These are phyloP conservation scores for Hirundichthys speculiger DNA, from an alignment of 2,113 vertebrate genomes.

Conservation along the genomic window DNA sequence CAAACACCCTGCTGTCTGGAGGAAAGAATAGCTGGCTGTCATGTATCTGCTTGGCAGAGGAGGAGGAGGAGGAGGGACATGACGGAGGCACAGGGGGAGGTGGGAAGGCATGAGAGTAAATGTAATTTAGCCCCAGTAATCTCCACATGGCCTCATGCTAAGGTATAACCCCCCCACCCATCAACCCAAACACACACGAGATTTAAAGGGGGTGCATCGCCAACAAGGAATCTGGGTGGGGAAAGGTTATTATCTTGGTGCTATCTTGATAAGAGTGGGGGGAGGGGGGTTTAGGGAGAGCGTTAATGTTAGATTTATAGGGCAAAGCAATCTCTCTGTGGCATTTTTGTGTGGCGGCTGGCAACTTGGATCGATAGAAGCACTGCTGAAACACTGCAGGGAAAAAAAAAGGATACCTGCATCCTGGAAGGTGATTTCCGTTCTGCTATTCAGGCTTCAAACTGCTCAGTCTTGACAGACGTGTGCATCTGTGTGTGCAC, in stretches of 20 bases:
- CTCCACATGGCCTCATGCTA: slow-evolving; percentile 56
- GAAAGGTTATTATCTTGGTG: slow-evolving; percentile 55
- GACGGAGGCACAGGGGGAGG: not conserved
- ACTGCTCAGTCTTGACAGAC: slow-evolving; percentile 34
- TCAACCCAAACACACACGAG: slow-evolving; percentile 46
- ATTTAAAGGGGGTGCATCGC: slow-evolving; percentile 6
- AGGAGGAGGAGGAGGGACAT: slow-evolving; percentile 9
- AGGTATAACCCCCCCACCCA: slow-evolving; percentile 42
- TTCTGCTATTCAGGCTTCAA: slow-evolving; percentile 15
- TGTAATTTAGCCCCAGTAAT: slow-evolving; percentile 72
- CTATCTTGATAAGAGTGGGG: slow-evolving; percentile 35
- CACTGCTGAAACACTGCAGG: no score
- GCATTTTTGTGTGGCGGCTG: slow-evolving; percentile 28
- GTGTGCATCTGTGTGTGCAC: not conserved
- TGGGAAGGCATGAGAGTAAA: slow-evolving; percentile 50
- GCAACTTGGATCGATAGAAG: slow-evolving; percentile 13
- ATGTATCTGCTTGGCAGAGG: slow-evolving; percentile 56
- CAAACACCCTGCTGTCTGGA: slow-evolving; percentile 70
- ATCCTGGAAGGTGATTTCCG: slow-evolving; percentile 7
- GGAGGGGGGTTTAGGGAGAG: slow-evolving; percentile 31
- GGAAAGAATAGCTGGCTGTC: slow-evolving; percentile 65
- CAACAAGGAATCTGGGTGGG: slow-evolving; percentile 25
- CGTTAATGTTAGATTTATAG: slow-evolving; percentile 57
- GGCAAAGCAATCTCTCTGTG: slow-evolving; percentile 59
- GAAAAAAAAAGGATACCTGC: slow-evolving; percentile 11